Base-by-base conservation (phyloP, 1,140 invertebrate genomes). In the Tigriopus japonicus region DNA sequence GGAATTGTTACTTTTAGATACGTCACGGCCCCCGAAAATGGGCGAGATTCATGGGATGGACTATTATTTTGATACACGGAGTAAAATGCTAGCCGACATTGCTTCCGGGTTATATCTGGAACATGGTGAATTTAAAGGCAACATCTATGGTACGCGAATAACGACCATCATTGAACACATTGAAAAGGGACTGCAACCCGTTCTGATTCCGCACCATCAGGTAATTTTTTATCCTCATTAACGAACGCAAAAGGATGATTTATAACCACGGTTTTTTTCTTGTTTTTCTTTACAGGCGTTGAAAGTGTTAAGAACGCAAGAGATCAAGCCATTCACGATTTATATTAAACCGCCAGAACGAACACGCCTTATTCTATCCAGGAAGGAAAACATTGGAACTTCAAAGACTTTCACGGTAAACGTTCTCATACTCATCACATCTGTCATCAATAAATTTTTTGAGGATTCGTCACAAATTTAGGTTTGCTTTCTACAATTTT, bases 81-180 rank as follows among this genome's bases (percentile, higher is more conserved):
- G 90, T 60, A 81, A 84, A 67, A 92, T 98, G 83, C 86, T 96
- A 67, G 80, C 84, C 54, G 90, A 96, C 66, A 89, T 98, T 61
- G 78, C 78, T 41, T 65, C 68, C 0, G 87, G 86, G 6, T 89
- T 89, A 69, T 95, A 97, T 69, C 85, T 98, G 63, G 94, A 98
- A 73, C 88, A 87, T 71, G 93, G 93, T 15, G 91, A 97, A 71
- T 97, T 89, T 72, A 92, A 95, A 71, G 93, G 92, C 10, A 94
- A 98, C 73, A 73, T 96, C 43, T 98, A 98, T 69, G 95, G 94
- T 5, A 97, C 91, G 2, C 87, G 86, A 40, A 77, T 84, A 9
- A 87, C 93, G 67, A 87, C 87, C 67, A 86, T 98, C 1, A 81
- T 83, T 68, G 81, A 82, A 17, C 81, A 97, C 52, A 81, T 97